These are phyloP conservation scores for Centropus bengalensis DNA, from an alignment of 2,113 vertebrate species.

Conservation along the genomic window DNA sequence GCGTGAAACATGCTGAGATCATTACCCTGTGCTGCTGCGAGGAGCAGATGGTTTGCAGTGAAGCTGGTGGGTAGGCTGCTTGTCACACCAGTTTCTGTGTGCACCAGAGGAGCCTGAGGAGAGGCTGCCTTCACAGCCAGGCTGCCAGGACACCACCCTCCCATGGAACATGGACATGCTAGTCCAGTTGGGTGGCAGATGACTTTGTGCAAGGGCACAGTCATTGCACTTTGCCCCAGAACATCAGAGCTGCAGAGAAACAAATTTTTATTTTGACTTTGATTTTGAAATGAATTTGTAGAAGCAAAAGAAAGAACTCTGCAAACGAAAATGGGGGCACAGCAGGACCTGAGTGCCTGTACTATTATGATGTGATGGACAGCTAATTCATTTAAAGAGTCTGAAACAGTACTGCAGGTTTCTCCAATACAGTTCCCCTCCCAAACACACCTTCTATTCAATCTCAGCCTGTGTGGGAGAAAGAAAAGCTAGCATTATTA, in stretches of 20 bases:
- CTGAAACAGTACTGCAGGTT: neutral
- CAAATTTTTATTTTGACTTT: neutral
- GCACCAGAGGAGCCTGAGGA: neutral
- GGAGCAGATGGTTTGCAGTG: neutral
- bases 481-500: neutral
- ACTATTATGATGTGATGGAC: neutral
- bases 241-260: neutral
- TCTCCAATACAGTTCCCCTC: neutral
- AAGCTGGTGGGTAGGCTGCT: neutral
- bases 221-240: neutral
- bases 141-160: neutral
- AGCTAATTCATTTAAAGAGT: neutral
- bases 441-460: neutral
- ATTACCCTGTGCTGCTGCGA: neutral
- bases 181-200: neutral
- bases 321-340: neutral
- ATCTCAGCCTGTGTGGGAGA: neutral
- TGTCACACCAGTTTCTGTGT: neutral
- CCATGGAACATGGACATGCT: fast-evolving
- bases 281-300: neutral
- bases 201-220: neutral
- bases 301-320: neutral
- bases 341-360: neutral
- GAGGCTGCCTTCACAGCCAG: neutral
- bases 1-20: neutral